Evolutionary conservation across 2,888 invertebrate species (phyloP), one percentile per base, ranked within the genome.

Genomic region (Azorinus chamasolen): DNA sequence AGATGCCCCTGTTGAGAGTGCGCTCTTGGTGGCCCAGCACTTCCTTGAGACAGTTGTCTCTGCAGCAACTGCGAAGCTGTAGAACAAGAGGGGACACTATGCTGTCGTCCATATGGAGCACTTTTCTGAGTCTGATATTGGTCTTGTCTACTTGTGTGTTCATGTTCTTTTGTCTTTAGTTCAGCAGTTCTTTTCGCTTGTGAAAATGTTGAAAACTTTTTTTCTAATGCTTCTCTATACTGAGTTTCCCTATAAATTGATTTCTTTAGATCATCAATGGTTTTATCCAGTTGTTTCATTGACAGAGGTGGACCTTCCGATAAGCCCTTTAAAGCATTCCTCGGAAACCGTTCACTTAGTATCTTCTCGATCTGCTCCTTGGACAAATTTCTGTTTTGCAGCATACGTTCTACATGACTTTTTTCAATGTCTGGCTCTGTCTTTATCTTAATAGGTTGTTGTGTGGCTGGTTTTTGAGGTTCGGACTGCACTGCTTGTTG

Each of bases 191-290:
- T 32, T 32, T 32, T 32, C 4, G 32, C 32, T 32, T 32, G 32
- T 32, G 32, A 32, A 32, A 78, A 22, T 10, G 72, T 39, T n/a
- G 72, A 65, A 22, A 78, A 41, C 32, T 64, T 69, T 48, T 71
- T 48, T 8, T 69, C 59, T 27, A 80, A 48, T 22, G 48, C 54
- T 45, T 70, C 61, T 57, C 76, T 64, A 37, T 70, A 80, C n/a
- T 61, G 58, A 18, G 73, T 76, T 43, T 80, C 76, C 46, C 63
- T 27, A 48, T 66, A 62, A 20, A 80, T 76, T 10, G 80, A 80
- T 50, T 80, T 69, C 39, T 80, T 80, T 53, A 80, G 51, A 53
- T 76, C 76, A 55, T 80, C 50, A 46, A 80, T 80, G 3, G 80
- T 80, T 48, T 70, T 77, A 48, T 70, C 71, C 24, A 80, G 53